Base-by-base conservation (phyloP, 2,797 vertebrate genomes). In the Sylvilagus floridanus region DNA sequence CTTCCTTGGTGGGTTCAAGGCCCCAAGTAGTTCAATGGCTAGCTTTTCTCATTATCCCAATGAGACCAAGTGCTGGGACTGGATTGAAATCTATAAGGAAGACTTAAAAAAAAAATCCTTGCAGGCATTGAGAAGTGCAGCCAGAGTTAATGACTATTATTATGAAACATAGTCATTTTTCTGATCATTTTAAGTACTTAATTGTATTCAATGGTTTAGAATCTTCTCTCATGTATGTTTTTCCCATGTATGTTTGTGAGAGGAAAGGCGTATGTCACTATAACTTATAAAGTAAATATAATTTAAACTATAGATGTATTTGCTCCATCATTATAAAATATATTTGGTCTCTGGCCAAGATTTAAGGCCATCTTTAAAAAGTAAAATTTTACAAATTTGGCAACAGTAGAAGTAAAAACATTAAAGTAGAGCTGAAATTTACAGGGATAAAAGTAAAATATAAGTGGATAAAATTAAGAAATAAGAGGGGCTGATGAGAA, bases 121-220 rank as follows among this genome's bases (percentile, higher is more conserved):
- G 97, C 97, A 96, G 98, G 98, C 96, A 96, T 98, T 87, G 97
- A 97, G 98, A 98, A 99, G 98, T 99, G 98, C 99, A 98, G 98
- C 98, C 98, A 98, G 98, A 98, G 98, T 96, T 98, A 98, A 97
- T 98, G 35, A 35, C 35, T 35, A 35, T 35, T 35, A 75, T 21
- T 84, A 4, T 62, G 14, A 17, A 50, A 21, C 7, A 57, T 62
- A 50, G 78, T 35, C 35, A 26, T 10, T 52, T 60, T 78, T 9
- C 42, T 68, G 3, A 81, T 19, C 22, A 81, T 83, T 87, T 90
- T 69, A 88, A 72, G 24, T 60, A 66, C 47, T 50, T 77, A 82
- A 82, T 88, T 72, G 22, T 21, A 68, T 28, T 54, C 10, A 85
- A 19, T 78, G 57, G 2, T 73, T 71, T 62, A 78, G 16, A 94